phyloP scores from a whole-genome alignment of 1,140 invertebrate genomes.

The Polypedilum vanderplanki region DNA sequence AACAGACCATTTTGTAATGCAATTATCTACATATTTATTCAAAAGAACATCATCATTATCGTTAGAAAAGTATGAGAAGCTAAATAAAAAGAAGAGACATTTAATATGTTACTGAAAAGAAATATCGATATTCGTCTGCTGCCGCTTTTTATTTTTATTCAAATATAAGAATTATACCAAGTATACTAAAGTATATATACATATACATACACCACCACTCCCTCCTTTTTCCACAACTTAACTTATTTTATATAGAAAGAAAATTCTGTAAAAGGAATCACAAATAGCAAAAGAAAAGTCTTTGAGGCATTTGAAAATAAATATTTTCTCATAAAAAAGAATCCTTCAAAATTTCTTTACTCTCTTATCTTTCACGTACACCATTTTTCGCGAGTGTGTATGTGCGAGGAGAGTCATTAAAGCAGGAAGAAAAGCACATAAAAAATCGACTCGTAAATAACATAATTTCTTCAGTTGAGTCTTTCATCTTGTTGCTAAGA shows the following conservation, averaged over 20 bases:
- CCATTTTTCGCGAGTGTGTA: neutral
- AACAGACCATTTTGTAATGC: constrained; percentile 11
- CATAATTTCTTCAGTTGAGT: neutral
- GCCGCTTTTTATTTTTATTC: no score
- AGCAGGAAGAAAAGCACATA: neutral
- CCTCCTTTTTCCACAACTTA: no score
- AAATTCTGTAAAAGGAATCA: neutral
- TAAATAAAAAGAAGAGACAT: no score
- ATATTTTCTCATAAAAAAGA: neutral
- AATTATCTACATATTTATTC: constrained; percentile 20
- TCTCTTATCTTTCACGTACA: neutral
- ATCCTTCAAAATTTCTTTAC: neutral
- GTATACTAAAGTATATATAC: no score
- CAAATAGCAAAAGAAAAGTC: neutral
- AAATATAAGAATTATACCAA: no score
- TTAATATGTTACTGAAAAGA: no score
- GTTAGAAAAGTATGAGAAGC: no score
- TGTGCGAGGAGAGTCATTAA: neutral
- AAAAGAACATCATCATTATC: no score
- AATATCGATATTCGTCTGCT: no score
- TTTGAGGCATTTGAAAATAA: neutral
- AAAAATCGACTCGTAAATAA: constrained; percentile 14
- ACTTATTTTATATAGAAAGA: neutral
- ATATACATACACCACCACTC: no score
- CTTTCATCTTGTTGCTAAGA: neutral